Evolutionary conservation across 2,113 vertebrate species (phyloP).

Genomic region (Rhea pennata): DNA sequence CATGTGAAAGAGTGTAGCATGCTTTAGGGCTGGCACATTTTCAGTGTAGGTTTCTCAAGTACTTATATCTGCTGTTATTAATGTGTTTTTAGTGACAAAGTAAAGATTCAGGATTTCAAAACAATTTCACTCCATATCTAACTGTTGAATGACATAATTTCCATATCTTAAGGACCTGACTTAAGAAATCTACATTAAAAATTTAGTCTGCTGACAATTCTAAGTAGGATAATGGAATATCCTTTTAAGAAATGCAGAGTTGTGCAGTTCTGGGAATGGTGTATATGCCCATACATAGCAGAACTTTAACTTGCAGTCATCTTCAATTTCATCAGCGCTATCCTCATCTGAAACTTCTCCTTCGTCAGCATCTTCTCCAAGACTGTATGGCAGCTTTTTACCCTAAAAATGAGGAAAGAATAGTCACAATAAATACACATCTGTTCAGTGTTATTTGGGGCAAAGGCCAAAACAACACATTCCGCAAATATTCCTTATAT

Average conservation of each 20-base stretch:
- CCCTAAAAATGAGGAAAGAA: slow-evolving; percentile 80
- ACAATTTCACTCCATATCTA: not conserved
- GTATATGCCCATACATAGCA: slow-evolving; percentile 81
- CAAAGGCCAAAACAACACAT: not conserved
- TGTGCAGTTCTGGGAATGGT: not conserved
- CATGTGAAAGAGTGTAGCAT: not conserved
- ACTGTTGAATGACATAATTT: not conserved
- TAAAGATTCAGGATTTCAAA: not conserved
- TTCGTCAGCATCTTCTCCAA: slow-evolving; percentile 92
- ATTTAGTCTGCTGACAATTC: not conserved
- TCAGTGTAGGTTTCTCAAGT: not conserved
- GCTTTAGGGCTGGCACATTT: not conserved
- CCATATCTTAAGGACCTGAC: not conserved
- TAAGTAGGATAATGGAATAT: not conserved
- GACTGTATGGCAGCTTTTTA: slow-evolving; percentile 90
- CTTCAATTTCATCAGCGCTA: slow-evolving; percentile 97
- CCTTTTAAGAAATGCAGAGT: not conserved
- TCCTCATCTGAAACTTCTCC: slow-evolving; percentile 98
- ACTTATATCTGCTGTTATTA: not conserved
- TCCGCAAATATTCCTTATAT: not conserved
- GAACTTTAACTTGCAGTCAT: slow-evolving; percentile 93
- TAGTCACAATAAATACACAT: not conserved
- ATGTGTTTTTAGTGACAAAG: not conserved
- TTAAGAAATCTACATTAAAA: not conserved
- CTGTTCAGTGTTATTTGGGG: not conserved